A percentile compares a stretch with the other conserved stretches of the same genome.
Evolutionary conservation across 2,888 invertebrate genomes (phyloP).

Genomic region (Himalopsyche japonica): DNA sequence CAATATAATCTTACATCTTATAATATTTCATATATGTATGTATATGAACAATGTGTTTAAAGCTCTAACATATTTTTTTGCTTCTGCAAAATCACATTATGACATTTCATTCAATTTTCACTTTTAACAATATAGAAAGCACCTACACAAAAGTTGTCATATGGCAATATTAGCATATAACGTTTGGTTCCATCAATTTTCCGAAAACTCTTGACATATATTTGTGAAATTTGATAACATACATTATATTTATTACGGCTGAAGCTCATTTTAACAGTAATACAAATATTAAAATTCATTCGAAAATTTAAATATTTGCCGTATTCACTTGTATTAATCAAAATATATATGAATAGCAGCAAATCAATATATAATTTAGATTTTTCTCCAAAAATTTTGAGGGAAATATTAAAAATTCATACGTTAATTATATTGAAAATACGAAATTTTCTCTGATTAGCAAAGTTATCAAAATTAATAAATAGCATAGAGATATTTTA

Average conservation of each 20-base stretch:
- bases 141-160: background rate
- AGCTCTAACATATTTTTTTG: constrained; percentile 4
- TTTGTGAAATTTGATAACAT: background rate
- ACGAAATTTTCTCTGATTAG: too few species aligned
- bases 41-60: background rate
- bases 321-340: too few species aligned
- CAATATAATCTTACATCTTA: background rate
- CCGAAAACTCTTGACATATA: background rate
- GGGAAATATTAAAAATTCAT: too few species aligned
- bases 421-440: too few species aligned
- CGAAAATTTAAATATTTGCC: too few species aligned
- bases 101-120: background rate
- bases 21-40: background rate
- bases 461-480: too few species aligned
- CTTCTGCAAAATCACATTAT: constrained; percentile 2
- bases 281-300: background rate
- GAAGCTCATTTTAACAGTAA: background rate
- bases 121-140: constrained; percentile 5
- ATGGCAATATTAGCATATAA: background rate
- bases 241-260: background rate
- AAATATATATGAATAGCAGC: too few species aligned
- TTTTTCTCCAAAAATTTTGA: too few species aligned
- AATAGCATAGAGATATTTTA: too few species aligned
- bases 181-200: background rate
- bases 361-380: too few species aligned